Conservation (phyloP, 2,797 vertebrate species). For the Merluccius polli region DNA sequence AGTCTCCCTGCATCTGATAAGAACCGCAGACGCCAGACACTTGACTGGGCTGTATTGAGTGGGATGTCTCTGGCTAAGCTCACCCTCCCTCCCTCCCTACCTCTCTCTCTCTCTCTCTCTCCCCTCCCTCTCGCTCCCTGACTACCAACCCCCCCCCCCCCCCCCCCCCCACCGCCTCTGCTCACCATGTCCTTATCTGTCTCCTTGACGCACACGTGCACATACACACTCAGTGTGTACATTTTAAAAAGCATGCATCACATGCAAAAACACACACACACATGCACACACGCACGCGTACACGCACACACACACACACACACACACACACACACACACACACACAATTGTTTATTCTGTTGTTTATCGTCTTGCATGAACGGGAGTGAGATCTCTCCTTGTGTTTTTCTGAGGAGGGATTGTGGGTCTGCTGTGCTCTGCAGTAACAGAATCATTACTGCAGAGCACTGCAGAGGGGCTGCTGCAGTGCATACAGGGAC, state of each 20-base stretch:
- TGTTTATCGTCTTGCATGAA: too few relatives aligned
- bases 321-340: conserved; percentile 10
- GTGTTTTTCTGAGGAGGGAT: conserved; percentile 27
- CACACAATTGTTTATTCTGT: too few relatives aligned
- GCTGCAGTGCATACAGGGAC: conserved; percentile 45
- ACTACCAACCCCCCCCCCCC: neutral
- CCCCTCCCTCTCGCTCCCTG: conserved; percentile 7
- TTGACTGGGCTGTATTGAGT: conserved; percentile 32
- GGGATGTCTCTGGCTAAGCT: conserved; percentile 7
- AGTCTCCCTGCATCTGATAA: conserved; percentile 51
- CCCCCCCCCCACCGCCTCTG: neutral
- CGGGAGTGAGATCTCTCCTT: too few relatives aligned
- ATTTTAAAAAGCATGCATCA: neutral
- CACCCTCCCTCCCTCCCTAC: conserved; percentile 22
- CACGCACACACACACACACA: conserved; percentile 20
- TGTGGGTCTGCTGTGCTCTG: neutral
- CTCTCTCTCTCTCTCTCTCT: conserved; percentile 12
- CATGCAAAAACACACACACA: neutral
- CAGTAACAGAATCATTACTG: conserved; percentile 32
- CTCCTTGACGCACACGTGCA: neutral
- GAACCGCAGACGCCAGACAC: conserved; percentile 45
- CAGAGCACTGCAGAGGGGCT: conserved; percentile 50
- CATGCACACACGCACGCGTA: conserved; percentile 6
- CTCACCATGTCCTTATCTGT: neutral
- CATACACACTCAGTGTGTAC: neutral